Base-by-base conservation (phyloP, 2,113 vertebrate species). In the Pygoscelis antarcticus region DNA sequence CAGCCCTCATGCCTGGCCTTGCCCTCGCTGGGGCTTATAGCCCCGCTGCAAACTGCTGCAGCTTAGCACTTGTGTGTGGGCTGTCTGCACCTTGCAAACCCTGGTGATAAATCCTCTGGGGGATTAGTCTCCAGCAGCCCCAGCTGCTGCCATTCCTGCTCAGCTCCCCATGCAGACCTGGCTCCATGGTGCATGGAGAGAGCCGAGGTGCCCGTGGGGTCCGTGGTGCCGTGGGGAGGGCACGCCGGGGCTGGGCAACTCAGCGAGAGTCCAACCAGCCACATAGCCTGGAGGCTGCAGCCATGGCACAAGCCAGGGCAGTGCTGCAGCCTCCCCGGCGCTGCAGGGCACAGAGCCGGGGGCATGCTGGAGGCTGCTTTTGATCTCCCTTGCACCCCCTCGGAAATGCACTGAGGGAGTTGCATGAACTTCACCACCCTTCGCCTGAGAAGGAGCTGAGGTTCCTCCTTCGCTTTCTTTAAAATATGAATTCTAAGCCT, bases 161-260 rank as follows among this genome's bases (percentile, higher is more conserved):
- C 22, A 23, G 46, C 34, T 49, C 27, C 42, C 17, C 0, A 0
- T 22, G 29, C 70, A 32, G 60, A 54, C 38, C 20, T 2, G 4
- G 19, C 30, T 21, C 42, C 2, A 1, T 6, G 25, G 16, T 5
- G n/a, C 5, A 7, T 2, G 13, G 60, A n/a, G 30, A 66, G 12
- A 84, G 17, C 7, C 0, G 0, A 49, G 16, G 58, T 12, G 20
- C 13, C 55, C 0, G 0, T 11, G 40, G 18, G 18, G 9, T 65
- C 27, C 0, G 0, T 0, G 0, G 54, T 60, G 75, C 52, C 0
- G 0, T 27, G 15, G 29, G n/a, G 44, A 86, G 38, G 38, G 9
- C 14, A 54, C 0, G 0, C 2, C 0, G 2, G 10, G 9, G 12
- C 13, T 2, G 1, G 29, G 16, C 0, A 1, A 11, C 21, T 25